Evolutionary conservation across 2,797 vertebrate genomes (phyloP), one percentile per base, ranked within the genome.

Genomic region (Eremophila alpestris): DNA sequence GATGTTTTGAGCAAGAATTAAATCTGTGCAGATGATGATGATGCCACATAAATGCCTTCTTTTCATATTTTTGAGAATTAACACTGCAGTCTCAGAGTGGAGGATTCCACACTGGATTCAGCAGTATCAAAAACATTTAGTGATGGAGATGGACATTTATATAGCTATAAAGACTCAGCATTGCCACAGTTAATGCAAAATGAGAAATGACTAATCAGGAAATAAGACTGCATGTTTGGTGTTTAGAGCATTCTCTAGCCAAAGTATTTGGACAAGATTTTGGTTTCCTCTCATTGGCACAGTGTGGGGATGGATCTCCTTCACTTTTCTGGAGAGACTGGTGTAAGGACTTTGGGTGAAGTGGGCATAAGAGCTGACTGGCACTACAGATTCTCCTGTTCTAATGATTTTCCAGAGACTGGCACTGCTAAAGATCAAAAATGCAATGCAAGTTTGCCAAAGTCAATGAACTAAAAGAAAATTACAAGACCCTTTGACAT

Each of bases 1-100:
- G 65, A 7, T 56, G 59, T 95, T 96, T 81, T 87, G 74, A 71
- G 69, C 67, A 83, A 83, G 63, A 86, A 87, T 89, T 88, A 93
- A 92, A 80, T 41, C 27, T 62, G 30, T 92, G 78, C 8, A 34
- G 40, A n/a, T 54, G 67, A 92, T 52, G 69, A 88, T 41, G 76
- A 92, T 77, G 55, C 15, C 56, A 46, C 18, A 70, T 41, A 92
- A 55, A 81, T 60, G 13, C 5, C 46, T 78, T 63, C 38, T 71
- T 83, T 79, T 87, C 8, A 38, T 58, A 54, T 51, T 78, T 94
- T 56, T 70, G 21, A 79, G 56, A 84, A 82, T 46, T 88, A 67
- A 40, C 19, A 27, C 11, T 34, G 18, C 16, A 64, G 59, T 29
- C 20, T 74, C 74, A 65, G 36, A 43, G 7, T 56, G 10, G 5